These are phyloP conservation scores for Phodopus roborovskii DNA, from an alignment of 2,113 vertebrate species.

Conservation along the genomic window DNA sequence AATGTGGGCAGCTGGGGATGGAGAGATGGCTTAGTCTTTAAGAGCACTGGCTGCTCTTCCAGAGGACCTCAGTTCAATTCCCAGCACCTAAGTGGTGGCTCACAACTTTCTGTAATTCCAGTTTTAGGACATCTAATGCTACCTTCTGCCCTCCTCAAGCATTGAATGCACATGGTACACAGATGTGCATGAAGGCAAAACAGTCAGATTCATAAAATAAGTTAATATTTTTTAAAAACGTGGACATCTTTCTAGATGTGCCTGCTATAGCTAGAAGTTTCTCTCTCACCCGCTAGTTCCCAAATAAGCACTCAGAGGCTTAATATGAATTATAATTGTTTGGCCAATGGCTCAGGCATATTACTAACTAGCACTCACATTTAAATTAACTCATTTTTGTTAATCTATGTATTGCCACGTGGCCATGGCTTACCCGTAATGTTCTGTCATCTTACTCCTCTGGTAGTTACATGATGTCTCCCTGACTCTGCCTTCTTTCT, in stretches of 20 bases:
- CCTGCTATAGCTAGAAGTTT: too few relatives aligned
- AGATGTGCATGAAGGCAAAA: background rate
- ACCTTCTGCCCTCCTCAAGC: background rate
- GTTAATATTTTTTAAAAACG: background rate
- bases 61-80: background rate
- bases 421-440: too few relatives aligned
- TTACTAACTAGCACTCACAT: too few relatives aligned
- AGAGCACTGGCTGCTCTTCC: background rate
- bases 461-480: too few relatives aligned
- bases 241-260: background rate
- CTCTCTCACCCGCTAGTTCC: too few relatives aligned
- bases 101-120: background rate
- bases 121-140: background rate
- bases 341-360: too few relatives aligned
- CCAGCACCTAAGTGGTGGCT: background rate
- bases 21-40: background rate
- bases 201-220: background rate
- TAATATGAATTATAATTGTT: too few relatives aligned
- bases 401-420: too few relatives aligned
- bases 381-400: too few relatives aligned
- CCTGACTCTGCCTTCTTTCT: too few relatives aligned
- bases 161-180: background rate
- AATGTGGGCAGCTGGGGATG: background rate
- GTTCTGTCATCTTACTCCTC: too few relatives aligned
- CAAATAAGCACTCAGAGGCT: too few relatives aligned